phyloP scores from a whole-genome alignment of 2,888 invertebrate genomes.

The Silvanus unidentatus region DNA sequence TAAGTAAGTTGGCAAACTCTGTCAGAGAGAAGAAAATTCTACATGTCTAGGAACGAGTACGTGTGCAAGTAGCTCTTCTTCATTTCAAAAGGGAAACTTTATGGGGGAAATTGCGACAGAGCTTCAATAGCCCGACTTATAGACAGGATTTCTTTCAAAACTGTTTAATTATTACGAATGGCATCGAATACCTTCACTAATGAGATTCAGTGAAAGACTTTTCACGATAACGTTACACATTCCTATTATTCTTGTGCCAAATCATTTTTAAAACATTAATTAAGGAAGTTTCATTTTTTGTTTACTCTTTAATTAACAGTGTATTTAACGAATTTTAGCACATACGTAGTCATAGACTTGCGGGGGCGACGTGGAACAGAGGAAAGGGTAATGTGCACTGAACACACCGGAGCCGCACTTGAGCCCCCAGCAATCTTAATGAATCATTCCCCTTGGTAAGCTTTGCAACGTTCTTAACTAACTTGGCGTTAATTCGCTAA shows the following conservation, averaged over 20 bases:
- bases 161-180: conserved; percentile 15
- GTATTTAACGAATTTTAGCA: too few species aligned
- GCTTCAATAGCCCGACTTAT: neutral
- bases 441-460: conserved; percentile 34
- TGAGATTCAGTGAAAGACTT: conserved; percentile 21
- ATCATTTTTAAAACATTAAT: too few species aligned
- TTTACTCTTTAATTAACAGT: too few species aligned
- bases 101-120: conserved; percentile 9
- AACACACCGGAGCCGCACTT: too few species aligned
- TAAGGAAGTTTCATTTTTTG: too few species aligned
- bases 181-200: conserved; percentile 19
- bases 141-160: conserved; percentile 7
- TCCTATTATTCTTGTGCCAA: too few species aligned
- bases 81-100: too few species aligned
- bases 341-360: too few species aligned
- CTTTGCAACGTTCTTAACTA: conserved; percentile 34
- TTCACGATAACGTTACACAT: too few species aligned
- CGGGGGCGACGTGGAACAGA: too few species aligned
- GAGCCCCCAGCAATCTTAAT: conserved; percentile 32
- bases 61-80: too few species aligned
- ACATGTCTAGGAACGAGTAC: conserved; percentile 7
- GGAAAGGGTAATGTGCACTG: too few species aligned
- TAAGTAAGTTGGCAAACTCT: conserved; percentile 12
- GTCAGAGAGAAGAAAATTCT: neutral
- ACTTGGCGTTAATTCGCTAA: conserved; percentile 32